phyloP scores from a whole-genome alignment of 2,888 invertebrate species.

The Diadromus collaris region DNA sequence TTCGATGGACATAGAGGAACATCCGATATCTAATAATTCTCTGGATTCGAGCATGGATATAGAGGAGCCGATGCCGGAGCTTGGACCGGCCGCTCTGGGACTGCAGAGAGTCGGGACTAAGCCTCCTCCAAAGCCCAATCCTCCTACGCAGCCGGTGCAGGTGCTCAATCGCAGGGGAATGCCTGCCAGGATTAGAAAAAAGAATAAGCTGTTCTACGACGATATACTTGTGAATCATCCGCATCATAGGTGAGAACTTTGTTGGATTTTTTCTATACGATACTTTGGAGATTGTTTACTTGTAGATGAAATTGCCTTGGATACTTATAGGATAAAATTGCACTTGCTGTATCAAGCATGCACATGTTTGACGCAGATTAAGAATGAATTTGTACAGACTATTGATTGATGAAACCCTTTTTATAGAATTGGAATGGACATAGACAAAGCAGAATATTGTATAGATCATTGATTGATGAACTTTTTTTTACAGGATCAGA shows the following conservation, averaged over 20 bases:
- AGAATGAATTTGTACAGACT: too few relatives aligned
- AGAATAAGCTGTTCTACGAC: slow-evolving; percentile 94
- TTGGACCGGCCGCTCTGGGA: slow-evolving; percentile 91
- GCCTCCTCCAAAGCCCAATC: slow-evolving; percentile 87
- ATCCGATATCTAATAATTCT: slow-evolving; percentile 74
- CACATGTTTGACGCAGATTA: not conserved
- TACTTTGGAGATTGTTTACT: not conserved
- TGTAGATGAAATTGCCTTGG: not conserved
- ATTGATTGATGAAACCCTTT: too few relatives aligned
- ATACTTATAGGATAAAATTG: not conserved
- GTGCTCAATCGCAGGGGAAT: slow-evolving; percentile 92
- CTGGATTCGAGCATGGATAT: slow-evolving; percentile 81
- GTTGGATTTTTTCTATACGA: not conserved
- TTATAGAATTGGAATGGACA: too few relatives aligned
- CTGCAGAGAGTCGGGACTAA: slow-evolving; percentile 90
- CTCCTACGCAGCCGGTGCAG: slow-evolving; percentile 87
- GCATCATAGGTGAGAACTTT: slow-evolving; percentile 83
- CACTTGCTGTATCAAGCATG: not conserved
- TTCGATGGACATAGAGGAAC: slow-evolving; percentile 83
- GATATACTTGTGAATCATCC: slow-evolving; percentile 93
- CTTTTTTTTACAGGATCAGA: too few relatives aligned
- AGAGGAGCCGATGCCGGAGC: slow-evolving; percentile 85
- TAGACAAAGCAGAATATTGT: too few relatives aligned
- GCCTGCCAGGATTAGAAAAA: slow-evolving; percentile 95
- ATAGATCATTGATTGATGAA: too few relatives aligned